Evolutionary conservation across 1,140 invertebrate species (phyloP), one percentile per base, ranked within the genome.

Genomic region (Diabrotica virgifera): DNA sequence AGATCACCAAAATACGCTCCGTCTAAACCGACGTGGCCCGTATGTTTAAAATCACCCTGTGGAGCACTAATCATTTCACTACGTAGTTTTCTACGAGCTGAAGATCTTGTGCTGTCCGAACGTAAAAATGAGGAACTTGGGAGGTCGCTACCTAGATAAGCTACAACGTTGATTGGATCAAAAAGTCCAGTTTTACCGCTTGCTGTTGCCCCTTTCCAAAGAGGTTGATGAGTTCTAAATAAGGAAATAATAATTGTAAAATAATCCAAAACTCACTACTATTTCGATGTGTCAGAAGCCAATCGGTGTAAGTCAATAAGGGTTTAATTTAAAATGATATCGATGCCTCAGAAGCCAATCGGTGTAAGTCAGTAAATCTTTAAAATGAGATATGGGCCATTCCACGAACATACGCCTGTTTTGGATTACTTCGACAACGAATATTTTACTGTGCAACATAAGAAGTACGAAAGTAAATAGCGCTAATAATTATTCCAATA

Each of bases 1-100:
- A 98, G 88, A 80, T 98, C 95, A 0, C 97, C 96, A 79, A 99
- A 99, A 76, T 95, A 95, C 61, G 94, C 93, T 5, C 97, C 97
- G 80, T 99, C 97, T 10, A 97, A 84, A 3, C 97, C 97, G 5
- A 99, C 94, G 79, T 99, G 97, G 1, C 93, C 76, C 0, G 95
- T 99, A 77, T 99, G 97, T 76, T 97, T 95, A 0, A 99, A 86
- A 80, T 99, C 96, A 40, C 95, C 96, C 79, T 98, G 94, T 0
- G 97, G 97, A 37, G 90, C 88, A 9, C 95, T 97, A 70, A 99
- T 99, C 95, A 99, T 96, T 74, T 96, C 94, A 0, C 90, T 88
- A 57, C 90, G 84, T 61, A 96, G 83, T 69, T 90, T 88, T 52
- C 89, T 82, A 64, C 87, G 80, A 62, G 85, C 82, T 3, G 85